These are phyloP conservation scores for Drosophila rubida DNA, from an alignment of 2,888 invertebrate species.

Conservation along the genomic window DNA sequence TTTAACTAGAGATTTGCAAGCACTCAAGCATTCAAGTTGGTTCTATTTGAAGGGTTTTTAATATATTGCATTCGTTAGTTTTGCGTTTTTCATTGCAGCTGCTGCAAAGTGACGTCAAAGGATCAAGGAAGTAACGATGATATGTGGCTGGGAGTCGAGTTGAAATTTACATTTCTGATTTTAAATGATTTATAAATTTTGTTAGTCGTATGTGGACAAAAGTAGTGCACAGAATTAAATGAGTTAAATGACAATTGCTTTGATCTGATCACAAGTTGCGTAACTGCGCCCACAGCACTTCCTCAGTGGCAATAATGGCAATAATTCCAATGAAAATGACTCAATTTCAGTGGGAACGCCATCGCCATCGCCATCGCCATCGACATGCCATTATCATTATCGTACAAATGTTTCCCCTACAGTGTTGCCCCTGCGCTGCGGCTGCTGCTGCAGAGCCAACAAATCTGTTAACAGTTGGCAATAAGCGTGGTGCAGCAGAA, in stretches of 20 bases:
- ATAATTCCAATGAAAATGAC: conserved; percentile 54
- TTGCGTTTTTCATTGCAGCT: too few species aligned
- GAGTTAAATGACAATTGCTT: background rate
- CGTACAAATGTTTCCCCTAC: conserved; percentile 55
- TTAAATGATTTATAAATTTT: too few species aligned
- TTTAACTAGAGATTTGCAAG: too few species aligned
- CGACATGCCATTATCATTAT: conserved; percentile 77
- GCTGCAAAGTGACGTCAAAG: too few species aligned
- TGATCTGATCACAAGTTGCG: background rate
- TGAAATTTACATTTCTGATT: too few species aligned
- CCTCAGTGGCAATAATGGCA: conserved; percentile 29
- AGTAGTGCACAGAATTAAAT: too few species aligned
- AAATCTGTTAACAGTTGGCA: conserved; percentile 85
- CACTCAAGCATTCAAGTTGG: too few species aligned
- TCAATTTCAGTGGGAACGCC: conserved; percentile 50
- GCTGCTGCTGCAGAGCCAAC: conserved; percentile 62
- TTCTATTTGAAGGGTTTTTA: too few species aligned
- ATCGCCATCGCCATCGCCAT: conserved; percentile 43
- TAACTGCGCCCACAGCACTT: background rate
- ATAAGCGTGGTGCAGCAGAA: conserved; percentile 81
- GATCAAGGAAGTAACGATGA: too few species aligned
- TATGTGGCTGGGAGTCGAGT: too few species aligned
- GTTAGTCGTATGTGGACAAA: too few species aligned
- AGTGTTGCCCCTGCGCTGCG: background rate
- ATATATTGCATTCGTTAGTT: too few species aligned